A percentile compares a stretch with the other conserved stretches of the same genome.
Evolutionary conservation across 2,797 vertebrate species (phyloP).

Genomic region (Lithobates sylvaticus): DNA sequence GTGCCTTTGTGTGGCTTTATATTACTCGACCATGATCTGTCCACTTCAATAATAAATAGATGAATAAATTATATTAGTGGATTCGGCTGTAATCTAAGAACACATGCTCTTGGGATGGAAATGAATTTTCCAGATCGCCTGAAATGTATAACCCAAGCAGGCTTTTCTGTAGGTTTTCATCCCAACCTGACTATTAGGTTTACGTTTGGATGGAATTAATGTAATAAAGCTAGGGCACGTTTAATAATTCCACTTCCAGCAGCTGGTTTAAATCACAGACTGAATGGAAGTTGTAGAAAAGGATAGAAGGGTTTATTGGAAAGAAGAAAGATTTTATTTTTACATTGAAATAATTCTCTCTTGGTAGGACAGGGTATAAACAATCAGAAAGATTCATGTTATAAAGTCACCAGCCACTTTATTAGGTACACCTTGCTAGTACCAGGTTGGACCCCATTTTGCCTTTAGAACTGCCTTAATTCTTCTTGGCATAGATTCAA

Average conservation of each 20-base stretch:
- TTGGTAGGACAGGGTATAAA: too few species aligned
- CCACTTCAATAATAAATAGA: neutral
- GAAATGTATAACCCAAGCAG: conserved; percentile 11
- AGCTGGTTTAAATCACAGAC: conserved; percentile 44
- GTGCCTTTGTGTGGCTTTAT: neutral
- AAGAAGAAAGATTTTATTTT: too few species aligned
- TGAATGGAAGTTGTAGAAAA: neutral
- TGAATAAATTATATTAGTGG: neutral
- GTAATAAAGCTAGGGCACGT: conserved; percentile 33
- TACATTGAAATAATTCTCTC: too few species aligned
- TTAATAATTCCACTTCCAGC: conserved; percentile 6
- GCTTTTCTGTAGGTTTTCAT: conserved; percentile 36
- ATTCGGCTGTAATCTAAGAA: conserved; percentile 11
- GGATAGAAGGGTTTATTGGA: too few species aligned
- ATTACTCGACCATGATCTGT: neutral
- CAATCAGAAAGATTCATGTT: too few species aligned
- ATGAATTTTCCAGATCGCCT: conserved; percentile 46
- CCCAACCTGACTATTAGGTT: conserved; percentile 51
- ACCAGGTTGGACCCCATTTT: too few species aligned
- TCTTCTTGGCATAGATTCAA: too few species aligned
- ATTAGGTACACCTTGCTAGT: too few species aligned
- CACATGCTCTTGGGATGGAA: conserved; percentile 21
- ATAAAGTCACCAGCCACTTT: too few species aligned
- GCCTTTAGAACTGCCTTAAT: too few species aligned
- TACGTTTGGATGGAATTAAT: conserved; percentile 49